Evolutionary conservation across 2,888 invertebrate species (phyloP).

Genomic region (Acronicta leporina): DNA sequence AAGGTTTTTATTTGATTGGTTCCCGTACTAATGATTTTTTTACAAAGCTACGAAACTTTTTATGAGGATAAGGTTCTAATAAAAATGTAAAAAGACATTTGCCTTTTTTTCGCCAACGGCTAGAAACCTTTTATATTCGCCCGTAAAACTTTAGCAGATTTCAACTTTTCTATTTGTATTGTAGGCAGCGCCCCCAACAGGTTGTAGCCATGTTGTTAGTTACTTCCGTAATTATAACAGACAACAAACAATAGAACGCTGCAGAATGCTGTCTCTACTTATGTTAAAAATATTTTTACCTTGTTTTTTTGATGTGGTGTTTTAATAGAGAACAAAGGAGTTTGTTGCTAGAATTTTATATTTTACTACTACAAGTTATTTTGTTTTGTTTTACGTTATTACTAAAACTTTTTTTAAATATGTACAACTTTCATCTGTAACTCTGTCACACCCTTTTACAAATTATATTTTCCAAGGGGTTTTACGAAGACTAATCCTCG

Average conservation of each 20-base stretch:
- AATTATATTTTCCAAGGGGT: no score
- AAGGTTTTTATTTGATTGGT: conserved; percentile 45
- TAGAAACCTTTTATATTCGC: conserved; percentile 35
- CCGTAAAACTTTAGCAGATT: conserved; percentile 38
- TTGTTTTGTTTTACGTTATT: neutral
- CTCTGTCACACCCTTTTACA: no score
- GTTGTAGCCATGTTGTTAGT: conserved; percentile 55
- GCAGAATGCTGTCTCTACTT: conserved; percentile 47
- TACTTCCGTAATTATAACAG: conserved; percentile 55
- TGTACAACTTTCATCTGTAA: no score
- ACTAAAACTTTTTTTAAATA: no score
- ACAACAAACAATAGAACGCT: conserved; percentile 50
- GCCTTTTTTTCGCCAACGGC: conserved; percentile 31
- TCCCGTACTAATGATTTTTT: conserved; percentile 28
- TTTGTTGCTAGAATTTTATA: neutral
- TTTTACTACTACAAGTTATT: no score
- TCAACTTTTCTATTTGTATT: conserved; percentile 49
- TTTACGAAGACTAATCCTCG: no score
- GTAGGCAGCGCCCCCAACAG: conserved; percentile 47
- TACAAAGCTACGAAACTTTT: conserved; percentile 21
- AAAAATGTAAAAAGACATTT: conserved; percentile 32
- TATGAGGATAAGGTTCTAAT: conserved; percentile 14
- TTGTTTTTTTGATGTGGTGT: conserved; percentile 37
- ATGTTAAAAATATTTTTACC: conserved; percentile 41
- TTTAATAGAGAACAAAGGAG: conserved; percentile 44